Base-by-base conservation (phyloP, 2,888 invertebrate genomes). In the Oxystoma pomonae region DNA sequence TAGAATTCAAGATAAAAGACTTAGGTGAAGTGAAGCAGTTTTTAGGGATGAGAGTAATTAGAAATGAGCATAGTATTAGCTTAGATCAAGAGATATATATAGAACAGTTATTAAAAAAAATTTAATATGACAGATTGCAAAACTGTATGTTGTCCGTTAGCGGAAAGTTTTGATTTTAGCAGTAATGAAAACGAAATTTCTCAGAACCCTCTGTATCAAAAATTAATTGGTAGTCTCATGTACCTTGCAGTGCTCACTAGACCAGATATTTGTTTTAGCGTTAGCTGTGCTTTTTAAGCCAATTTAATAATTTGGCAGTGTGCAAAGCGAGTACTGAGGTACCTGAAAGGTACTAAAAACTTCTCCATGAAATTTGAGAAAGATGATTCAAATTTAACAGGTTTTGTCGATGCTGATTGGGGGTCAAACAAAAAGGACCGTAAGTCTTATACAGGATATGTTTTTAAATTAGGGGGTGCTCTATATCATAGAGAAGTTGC, bases 261-360 rank as follows among this genome's bases (percentile, higher is more conserved):
- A 19, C 62, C 61, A 20, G 61, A 62, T 56, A 65, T 65, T n/a
- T 18, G 56, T 1, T 62, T 22, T 57, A 5, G 16, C n/a, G 55
- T 58, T n/a, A 61, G n/a, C n/a, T n/a, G n/a, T n/a, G 35, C 19
- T 64, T 52, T 55, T 50, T 64, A 9, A 64, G 64, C 20, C 61
- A 64, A 35, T 64, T 64, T 35, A 61, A 64, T 58, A 57, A 61
- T 61, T 22, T 64, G 61, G 58, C 7, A 49, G 17, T 5, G 16
- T 1, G 57, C 59, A 7, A 63, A 63, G 50, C 55, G 56, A 16
- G 57, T 63, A 17, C 20, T 60, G 1, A 55, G 51, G n/a, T 63
- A 60, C 19, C 20, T 60, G 16, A 64, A 58, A 58, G 61, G 64
- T 1, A 64, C 61, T 7, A 7, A 3, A 35, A 35, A 35, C 12